Percentiles rank a stretch among this genome's conserved stretches.
phyloP scores from a whole-genome alignment of 2,888 invertebrate species.

The Doris montereyensis region DNA sequence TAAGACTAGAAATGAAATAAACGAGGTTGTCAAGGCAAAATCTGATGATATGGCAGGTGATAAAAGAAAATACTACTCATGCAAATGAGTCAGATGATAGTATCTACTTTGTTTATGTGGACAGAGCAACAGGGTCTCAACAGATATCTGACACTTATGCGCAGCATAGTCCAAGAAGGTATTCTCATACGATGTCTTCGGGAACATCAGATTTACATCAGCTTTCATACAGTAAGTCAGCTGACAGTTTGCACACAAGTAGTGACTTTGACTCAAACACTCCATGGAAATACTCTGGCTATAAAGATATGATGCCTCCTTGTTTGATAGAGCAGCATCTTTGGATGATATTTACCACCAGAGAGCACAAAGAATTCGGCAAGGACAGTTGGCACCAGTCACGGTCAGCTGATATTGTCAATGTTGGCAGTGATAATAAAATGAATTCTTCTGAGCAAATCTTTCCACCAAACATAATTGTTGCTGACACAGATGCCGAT shows the following conservation, averaged over 20 bases:
- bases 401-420: slow-evolving; percentile 45
- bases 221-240: slow-evolving; percentile 26
- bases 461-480: slow-evolving; percentile 53
- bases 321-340: slow-evolving; percentile 55
- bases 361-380: background rate
- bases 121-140: no score
- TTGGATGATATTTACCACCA: slow-evolving; percentile 54
- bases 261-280: slow-evolving; percentile 15
- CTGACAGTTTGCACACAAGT: slow-evolving; percentile 36
- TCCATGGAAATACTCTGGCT: background rate
- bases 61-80: background rate
- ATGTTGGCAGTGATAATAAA: slow-evolving; percentile 44
- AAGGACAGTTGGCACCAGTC: background rate
- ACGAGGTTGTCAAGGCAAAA: no score
- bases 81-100: slow-evolving; percentile 51
- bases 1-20: no score
- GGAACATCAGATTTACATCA: slow-evolving; percentile 13
- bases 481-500: background rate
- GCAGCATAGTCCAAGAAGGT: slow-evolving; percentile 42
- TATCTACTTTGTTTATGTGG: slow-evolving; percentile 61
- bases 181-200: background rate
- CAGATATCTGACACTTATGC: no score
- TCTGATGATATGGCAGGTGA: background rate
- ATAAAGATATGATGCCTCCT: slow-evolving; percentile 12
- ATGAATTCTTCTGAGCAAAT: slow-evolving; percentile 53